A percentile compares a stretch with the other conserved stretches of the same genome.
Evolutionary conservation across 2,113 vertebrate species (phyloP).

Genomic region (Daphoenositta chrysoptera): DNA sequence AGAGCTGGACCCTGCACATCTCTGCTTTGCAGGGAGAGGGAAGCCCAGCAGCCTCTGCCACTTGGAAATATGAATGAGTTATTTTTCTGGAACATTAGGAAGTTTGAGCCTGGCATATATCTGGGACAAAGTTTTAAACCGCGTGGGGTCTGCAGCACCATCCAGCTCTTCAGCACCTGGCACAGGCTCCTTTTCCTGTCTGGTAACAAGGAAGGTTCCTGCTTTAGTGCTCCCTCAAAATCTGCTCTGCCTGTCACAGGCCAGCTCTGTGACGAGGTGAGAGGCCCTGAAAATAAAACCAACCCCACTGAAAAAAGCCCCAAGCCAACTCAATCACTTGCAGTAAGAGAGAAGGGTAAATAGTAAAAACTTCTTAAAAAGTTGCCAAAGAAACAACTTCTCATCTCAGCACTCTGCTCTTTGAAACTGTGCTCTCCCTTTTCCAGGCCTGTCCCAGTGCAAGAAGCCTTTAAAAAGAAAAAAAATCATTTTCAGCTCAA

Average conservation of each 20-base stretch:
- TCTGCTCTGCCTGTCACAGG: not conserved
- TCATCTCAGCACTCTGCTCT: not conserved
- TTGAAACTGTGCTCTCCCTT: not conserved
- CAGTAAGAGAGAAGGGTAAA: not conserved
- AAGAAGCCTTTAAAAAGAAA: not conserved
- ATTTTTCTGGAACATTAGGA: not conserved
- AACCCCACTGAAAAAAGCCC: not conserved
- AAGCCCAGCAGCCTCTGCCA: not conserved
- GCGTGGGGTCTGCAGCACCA: not conserved
- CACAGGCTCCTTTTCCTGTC: fast-evolving
- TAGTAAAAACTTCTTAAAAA: not conserved
- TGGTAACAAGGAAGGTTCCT: not conserved
- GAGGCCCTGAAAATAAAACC: not conserved
- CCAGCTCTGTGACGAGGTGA: fast-evolving
- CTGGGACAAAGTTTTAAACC: not conserved
- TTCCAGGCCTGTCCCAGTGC: not conserved
- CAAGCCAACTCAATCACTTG: not conserved
- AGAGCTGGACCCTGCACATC: not conserved
- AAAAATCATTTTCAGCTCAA: not conserved
- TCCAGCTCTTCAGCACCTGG: not conserved
- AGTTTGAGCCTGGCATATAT: not conserved
- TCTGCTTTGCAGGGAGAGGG: not conserved
- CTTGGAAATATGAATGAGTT: fast-evolving
- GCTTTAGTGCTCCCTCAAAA: not conserved
- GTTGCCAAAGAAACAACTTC: not conserved